A percentile compares a stretch with the other conserved stretches of the same genome.
Conservation (phyloP, 1,140 invertebrate genomes). For the Aphis craccivora region DNA sequence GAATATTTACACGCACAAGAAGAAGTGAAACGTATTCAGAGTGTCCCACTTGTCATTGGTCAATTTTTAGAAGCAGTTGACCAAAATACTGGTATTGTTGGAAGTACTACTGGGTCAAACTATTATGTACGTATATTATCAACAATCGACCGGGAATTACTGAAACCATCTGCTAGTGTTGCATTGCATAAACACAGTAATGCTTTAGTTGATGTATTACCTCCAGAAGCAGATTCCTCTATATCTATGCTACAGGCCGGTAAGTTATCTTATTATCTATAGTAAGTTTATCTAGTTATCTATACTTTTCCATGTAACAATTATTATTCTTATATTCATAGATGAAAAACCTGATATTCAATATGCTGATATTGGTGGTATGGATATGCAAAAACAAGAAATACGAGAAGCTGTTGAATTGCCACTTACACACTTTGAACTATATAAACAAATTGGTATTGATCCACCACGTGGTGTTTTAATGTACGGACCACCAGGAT, state of each 20-base stretch:
- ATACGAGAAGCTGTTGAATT: constrained; percentile 98
- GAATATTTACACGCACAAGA: constrained; percentile 98
- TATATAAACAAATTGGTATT: constrained; percentile 99
- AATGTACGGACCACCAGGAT: constrained; percentile 98
- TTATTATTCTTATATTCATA: constrained; percentile 61
- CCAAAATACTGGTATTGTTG: constrained; percentile 95
- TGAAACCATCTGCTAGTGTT: constrained; percentile 95
- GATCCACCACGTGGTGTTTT: constrained; percentile 96
- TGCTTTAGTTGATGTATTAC: constrained; percentile 95
- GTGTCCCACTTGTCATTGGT: constrained; percentile 95
- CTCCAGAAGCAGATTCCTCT: constrained; percentile 96
- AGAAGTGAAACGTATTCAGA: constrained; percentile 97
- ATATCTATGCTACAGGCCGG: constrained; percentile 95
- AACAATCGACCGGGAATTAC: constrained; percentile 93
- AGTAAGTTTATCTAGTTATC: neutral
- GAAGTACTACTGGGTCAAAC: constrained; percentile 87
- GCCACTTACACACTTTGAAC: constrained; percentile 96
- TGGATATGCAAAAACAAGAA: constrained; percentile 99
- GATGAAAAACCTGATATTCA: constrained; percentile 99
- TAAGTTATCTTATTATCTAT: constrained; percentile 63
- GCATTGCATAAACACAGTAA: constrained; percentile 98
- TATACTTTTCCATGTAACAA: neutral
- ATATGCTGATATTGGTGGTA: constrained; percentile 98
- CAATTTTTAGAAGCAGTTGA: constrained; percentile 98
- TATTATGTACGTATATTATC: constrained; percentile 97